phyloP scores from a whole-genome alignment of 2,113 vertebrate genomes.

The Marmota flaviventris region DNA sequence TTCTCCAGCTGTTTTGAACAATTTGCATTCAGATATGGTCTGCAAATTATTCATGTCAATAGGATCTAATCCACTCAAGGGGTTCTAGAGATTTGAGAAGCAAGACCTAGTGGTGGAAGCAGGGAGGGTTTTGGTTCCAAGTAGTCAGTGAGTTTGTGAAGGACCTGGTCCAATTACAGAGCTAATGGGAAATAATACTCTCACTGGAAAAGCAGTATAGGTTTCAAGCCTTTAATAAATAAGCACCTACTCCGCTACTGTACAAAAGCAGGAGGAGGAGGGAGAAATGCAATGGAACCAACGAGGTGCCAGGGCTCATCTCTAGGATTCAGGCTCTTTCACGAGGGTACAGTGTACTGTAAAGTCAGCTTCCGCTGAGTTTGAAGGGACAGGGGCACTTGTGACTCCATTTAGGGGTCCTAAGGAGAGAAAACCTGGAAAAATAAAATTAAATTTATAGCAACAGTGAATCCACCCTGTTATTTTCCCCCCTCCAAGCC shows the following conservation, averaged over 20 bases:
- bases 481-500: neutral
- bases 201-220: neutral
- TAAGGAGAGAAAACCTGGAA: neutral
- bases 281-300: neutral
- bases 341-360: neutral
- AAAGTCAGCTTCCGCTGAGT: neutral
- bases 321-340: neutral
- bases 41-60: neutral
- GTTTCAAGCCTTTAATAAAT: neutral
- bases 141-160: neutral
- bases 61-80: neutral
- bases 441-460: neutral
- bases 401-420: neutral
- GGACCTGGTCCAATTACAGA: neutral
- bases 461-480: neutral
- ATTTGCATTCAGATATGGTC: neutral
- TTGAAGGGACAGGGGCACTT: neutral
- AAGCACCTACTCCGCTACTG: neutral
- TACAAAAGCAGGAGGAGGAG: neutral
- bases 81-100: neutral
- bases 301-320: neutral
- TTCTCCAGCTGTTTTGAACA: neutral
- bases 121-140: neutral
- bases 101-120: neutral
- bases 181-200: neutral